A percentile compares a stretch with the other conserved stretches of the same genome.
These are phyloP conservation scores for Globicephala melas DNA, from an alignment of 2,113 vertebrate genomes.

Conservation along the genomic window DNA sequence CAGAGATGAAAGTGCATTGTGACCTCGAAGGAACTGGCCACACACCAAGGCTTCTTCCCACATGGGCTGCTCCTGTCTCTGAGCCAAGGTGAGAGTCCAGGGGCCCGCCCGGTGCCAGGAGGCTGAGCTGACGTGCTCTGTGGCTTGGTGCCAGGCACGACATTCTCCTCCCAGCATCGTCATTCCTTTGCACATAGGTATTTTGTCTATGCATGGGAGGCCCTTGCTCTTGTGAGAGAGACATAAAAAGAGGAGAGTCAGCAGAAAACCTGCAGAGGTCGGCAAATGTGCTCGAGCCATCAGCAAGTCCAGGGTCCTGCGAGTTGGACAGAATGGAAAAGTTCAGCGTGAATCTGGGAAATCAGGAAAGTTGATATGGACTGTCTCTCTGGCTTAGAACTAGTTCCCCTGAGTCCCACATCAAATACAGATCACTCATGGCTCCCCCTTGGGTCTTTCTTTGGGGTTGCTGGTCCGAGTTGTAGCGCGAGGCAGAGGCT, in stretches of 20 bases:
- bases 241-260: slow-evolving; percentile 59
- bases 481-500: neutral
- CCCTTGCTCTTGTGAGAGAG: slow-evolving; percentile 63
- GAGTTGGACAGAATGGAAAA: slow-evolving; percentile 48
- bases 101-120: neutral
- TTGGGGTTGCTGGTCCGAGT: neutral
- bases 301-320: slow-evolving; percentile 60
- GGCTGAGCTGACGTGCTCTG: slow-evolving; percentile 2
- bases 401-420: neutral
- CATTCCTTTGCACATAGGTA: slow-evolving; percentile 62
- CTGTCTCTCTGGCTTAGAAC: neutral
- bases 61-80: neutral
- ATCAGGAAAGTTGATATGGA: neutral
- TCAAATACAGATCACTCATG: neutral
- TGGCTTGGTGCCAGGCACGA: slow-evolving; percentile 46
- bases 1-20: neutral
- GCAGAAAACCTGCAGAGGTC: slow-evolving; percentile 67
- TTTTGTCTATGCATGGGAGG: slow-evolving; percentile 57
- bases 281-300: slow-evolving; percentile 42
- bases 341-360: slow-evolving; percentile 27
- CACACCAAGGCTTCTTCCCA: neutral
- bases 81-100: slow-evolving; percentile 55
- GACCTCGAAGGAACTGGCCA: slow-evolving; percentile 10
- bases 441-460: neutral
- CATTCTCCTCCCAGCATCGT: slow-evolving; percentile 21